Conservation (phyloP, 2,113 vertebrate genomes). For the Pygathrix nemaeus region DNA sequence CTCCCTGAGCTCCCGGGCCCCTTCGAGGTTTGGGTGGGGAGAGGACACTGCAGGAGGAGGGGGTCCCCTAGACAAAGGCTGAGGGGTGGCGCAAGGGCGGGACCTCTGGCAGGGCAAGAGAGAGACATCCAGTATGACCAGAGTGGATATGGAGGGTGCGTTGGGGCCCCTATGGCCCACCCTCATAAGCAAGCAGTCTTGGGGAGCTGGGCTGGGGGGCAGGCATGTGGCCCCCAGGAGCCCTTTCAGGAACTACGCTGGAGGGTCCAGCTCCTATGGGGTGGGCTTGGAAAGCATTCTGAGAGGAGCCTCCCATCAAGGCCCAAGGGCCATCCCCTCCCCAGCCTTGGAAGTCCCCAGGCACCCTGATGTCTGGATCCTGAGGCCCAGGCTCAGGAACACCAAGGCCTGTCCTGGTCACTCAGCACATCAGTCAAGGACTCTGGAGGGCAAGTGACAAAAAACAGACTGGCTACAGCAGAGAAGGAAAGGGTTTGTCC, state of each 20-base stretch:
- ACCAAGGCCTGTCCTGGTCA: not conserved
- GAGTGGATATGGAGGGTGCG: rapidly evolving
- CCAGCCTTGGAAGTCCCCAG: not conserved
- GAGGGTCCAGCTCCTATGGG: rapidly evolving
- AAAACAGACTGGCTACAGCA: not conserved
- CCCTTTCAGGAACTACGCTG: not conserved
- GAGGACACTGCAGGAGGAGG: not conserved
- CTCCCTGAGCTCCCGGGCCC: no score
- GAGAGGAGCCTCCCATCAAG: not conserved
- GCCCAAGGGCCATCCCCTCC: not conserved
- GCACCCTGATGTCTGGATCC: not conserved
- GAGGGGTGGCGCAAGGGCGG: not conserved
- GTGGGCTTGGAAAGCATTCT: not conserved
- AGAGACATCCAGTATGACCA: not conserved
- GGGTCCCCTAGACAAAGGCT: not conserved
- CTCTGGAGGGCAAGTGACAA: not conserved
- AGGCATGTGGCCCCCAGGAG: not conserved
- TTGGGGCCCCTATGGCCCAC: not conserved
- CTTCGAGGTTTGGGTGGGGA: not conserved
- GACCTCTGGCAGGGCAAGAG: not conserved
- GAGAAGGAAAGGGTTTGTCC: not conserved
- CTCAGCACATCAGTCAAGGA: not conserved
- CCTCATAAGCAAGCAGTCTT: not conserved
- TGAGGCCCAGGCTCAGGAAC: not conserved
- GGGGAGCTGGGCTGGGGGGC: not conserved